phyloP scores from a whole-genome alignment of 1,140 invertebrate species.

The Hycleus cichorii region DNA sequence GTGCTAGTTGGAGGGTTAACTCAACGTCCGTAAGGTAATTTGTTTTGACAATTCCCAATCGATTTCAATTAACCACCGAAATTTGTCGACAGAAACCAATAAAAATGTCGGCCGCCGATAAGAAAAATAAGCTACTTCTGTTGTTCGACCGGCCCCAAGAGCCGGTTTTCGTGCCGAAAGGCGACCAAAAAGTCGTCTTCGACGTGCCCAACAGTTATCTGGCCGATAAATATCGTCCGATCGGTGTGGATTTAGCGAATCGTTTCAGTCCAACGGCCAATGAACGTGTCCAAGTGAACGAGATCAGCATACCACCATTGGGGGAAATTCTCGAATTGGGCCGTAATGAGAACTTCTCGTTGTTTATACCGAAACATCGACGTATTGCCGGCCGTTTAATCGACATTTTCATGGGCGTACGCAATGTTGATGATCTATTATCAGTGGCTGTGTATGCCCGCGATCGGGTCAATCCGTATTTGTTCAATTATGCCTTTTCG shows the following conservation, averaged over 20 bases:
- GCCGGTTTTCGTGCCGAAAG: conserved; percentile 58
- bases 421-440: conserved; percentile 60
- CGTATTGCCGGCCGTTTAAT: conserved; percentile 60
- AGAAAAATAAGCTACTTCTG: conserved; percentile 40
- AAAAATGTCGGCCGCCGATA: conserved; percentile 41
- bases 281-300: conserved; percentile 51
- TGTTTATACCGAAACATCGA: conserved; percentile 67
- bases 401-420: conserved; percentile 64
- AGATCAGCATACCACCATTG: conserved; percentile 63
- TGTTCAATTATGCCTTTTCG: conserved; percentile 70
- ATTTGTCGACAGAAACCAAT: too few species aligned
- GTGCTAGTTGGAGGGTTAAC: too few species aligned
- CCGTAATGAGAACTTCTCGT: conserved; percentile 62
- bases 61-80: too few species aligned
- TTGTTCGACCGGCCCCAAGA: conserved; percentile 71
- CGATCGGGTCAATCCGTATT: conserved; percentile 65
- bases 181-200: conserved; percentile 50
- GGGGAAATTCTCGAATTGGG: conserved; percentile 56
- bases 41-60: too few species aligned
- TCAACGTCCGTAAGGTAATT: not conserved
- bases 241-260: conserved; percentile 46
- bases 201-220: conserved; percentile 49
- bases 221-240: conserved; percentile 53
- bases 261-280: conserved; percentile 51
- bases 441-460: conserved; percentile 63